These are phyloP conservation scores for Ceyx margarethae DNA, from an alignment of 2,113 vertebrate species.

Conservation along the genomic window DNA sequence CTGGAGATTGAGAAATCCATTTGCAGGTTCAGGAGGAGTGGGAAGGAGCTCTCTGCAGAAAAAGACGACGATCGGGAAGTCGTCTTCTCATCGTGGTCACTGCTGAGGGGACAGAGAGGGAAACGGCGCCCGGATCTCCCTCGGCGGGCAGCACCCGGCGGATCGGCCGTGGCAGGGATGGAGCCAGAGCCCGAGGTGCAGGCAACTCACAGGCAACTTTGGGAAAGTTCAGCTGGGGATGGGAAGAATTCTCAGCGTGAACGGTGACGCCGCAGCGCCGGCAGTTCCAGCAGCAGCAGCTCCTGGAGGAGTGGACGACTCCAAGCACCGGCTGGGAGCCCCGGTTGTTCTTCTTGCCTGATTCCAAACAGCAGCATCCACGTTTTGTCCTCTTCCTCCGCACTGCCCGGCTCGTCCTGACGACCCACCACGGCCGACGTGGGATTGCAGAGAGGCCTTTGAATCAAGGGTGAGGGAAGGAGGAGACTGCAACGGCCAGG, in stretches of 20 bases:
- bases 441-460: not conserved
- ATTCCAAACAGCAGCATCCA: not conserved
- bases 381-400: not conserved
- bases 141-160: rapidly evolving
- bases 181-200: not conserved
- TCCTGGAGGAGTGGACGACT: not conserved
- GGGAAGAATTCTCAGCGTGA: not conserved
- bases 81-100: not conserved
- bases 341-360: not conserved
- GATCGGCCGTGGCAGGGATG: not conserved
- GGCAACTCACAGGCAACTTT: not conserved
- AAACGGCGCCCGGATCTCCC: not conserved
- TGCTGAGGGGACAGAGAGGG: not conserved
- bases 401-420: not conserved
- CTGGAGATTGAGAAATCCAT: constrained; percentile 57
- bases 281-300: not conserved
- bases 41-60: not conserved
- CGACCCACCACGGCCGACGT: too few species aligned
- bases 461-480: not conserved
- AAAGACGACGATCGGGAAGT: not conserved
- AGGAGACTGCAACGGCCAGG: not conserved
- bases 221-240: not conserved
- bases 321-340: not conserved
- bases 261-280: rapidly evolving
- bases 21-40: constrained; percentile 44